Evolutionary conservation across 2,113 vertebrate genomes (phyloP), one percentile per base, ranked within the genome.

Genomic region (Himantopus leucocephalus): DNA sequence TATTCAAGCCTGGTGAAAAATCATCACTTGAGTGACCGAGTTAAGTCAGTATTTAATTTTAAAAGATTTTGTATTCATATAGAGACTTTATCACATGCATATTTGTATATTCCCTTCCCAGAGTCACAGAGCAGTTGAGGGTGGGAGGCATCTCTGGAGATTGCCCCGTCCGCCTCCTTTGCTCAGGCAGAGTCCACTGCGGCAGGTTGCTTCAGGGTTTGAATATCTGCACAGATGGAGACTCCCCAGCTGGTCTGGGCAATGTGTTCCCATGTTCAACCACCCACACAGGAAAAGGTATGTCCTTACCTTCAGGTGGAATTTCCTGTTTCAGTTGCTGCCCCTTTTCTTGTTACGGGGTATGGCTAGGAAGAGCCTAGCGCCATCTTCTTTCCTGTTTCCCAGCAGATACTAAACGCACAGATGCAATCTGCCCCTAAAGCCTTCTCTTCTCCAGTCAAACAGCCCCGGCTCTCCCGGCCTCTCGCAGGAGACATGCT

Each of bases 41-140:
- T 94, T 80, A 91, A 87, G 73, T 96, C 95, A 83, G 94, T 97
- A 96, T 98, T 98, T 98, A 85, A 56, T 95, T 96, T 92, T 68
- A 55, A 79, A 96, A 70, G 26, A 58, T 90, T 97, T 97, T 97
- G 29, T 97, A 97, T 96, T 94, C 87, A 62, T 81, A 60, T n/a
- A 91, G 62, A 91, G n/a, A 89, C 66, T 85, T 90, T 39, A 77
- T 86, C 17, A 60, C 80, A 82, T 97, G 87, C 91, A 85, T 77
- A 92, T 94, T 92, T 88, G 63, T 92, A 77, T 87, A 92, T 67
- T 72, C 88, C 70, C 78, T 70, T 79, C n/a, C 37, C 20, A 64
- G 50, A 63, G 50, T 30, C 35, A 24, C 39, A 32, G n/a, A 68
- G 59, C 10, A 66, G 53, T 18, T 74, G 79, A 66, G 55, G 79